Evolutionary conservation across 2,888 invertebrate genomes (phyloP), one percentile per base, ranked within the genome.

Genomic region (Watsonalla binaria): DNA sequence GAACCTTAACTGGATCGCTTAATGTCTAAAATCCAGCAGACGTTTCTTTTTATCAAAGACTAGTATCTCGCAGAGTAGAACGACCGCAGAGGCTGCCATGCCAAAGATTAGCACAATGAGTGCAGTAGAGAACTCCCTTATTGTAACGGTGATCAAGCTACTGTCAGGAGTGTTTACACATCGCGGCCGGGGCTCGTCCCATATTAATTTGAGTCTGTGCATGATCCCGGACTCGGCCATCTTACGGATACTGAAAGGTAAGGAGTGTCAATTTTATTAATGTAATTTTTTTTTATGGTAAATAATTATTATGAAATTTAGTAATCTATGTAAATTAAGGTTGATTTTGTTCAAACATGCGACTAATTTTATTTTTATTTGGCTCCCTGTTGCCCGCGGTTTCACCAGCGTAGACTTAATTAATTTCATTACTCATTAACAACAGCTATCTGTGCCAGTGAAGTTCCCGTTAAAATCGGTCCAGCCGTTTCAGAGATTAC

Each of bases 141-240:
- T 80, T 49, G 90, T 86, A 39, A 94, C 94, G 59, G 92, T 78
- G 58, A 92, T 86, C 6, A 86, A 67, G 55, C 79, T 81, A 46
- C 84, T 75, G 61, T 91, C 91, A 0, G 87, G 86, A 0, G 85
- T 83, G 46, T 82, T 80, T 2, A 92, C 89, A 67, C 94, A 94
- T 0, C 81, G 80, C 0, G 94, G 94, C 66, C 92, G 92, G 0
- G 86, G 80, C 34, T 92, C 92, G 69, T 93, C 92, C 93, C 93
- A 94, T 52, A 88, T 68, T 14, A 90, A 85, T 57, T 89, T 82
- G 51, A 94, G 86, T 52, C 93, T 91, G 6, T 84, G 76, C 79
- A 93, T 88, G n/a, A 94, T 68, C 0, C 94, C 94, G 0, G 90
- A 77, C 72, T 94, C 94, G 13, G 83, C 84, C 60, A 92, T 86